Conservation (phyloP, 2,797 vertebrate genomes). For the Peromyscus melanophrys region DNA sequence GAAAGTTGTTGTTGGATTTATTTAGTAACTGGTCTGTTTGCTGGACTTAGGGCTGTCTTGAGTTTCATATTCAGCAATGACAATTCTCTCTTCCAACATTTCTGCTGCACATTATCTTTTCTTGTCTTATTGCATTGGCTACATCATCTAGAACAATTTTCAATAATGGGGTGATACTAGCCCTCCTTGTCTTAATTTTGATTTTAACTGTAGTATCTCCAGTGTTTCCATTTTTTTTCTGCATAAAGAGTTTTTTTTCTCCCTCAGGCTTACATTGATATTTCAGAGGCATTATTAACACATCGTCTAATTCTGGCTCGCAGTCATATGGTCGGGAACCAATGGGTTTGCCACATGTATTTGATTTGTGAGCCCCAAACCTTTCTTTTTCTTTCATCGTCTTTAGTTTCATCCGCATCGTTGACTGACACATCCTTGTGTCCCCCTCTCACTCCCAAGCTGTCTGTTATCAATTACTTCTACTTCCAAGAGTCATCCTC, state of each 20-base stretch:
- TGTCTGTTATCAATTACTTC: slow-evolving; percentile 68
- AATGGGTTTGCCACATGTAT: background rate
- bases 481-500: slow-evolving; percentile 62
- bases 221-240: background rate
- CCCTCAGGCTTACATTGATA: slow-evolving; percentile 18
- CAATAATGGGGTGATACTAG: background rate
- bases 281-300: slow-evolving; percentile 20
- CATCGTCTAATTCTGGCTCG: background rate
- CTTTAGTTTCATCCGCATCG: background rate
- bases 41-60: background rate
- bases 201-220: background rate
- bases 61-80: background rate
- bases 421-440: slow-evolving; percentile 20
- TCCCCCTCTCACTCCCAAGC: slow-evolving; percentile 40
- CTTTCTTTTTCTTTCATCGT: slow-evolving; percentile 18
- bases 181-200: slow-evolving; percentile 26
- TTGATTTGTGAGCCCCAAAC: background rate
- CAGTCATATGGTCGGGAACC: background rate
- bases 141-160: background rate
- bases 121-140: slow-evolving; percentile 75
- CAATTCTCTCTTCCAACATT: background rate
- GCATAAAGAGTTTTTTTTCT: background rate
- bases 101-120: slow-evolving; percentile 45
- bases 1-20: background rate
- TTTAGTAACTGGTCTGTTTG: background rate